Percentiles rank a stretch among this genome's conserved stretches.
These are phyloP conservation scores for Caenorhabditis uteleia DNA, from an alignment of 2,888 invertebrate species.

Conservation along the genomic window DNA sequence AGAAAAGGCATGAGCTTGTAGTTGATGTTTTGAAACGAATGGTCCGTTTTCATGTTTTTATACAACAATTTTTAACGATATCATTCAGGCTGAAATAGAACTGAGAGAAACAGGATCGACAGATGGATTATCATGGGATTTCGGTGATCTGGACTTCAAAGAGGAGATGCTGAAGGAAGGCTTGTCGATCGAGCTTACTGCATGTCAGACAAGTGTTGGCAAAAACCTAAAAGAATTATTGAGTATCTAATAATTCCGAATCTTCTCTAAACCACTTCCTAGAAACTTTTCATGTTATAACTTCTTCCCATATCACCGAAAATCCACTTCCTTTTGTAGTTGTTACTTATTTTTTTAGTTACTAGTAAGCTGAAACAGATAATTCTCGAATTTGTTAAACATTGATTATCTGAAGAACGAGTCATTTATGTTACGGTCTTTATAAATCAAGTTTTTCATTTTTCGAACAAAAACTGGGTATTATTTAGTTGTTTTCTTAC, in stretches of 20 bases:
- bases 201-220: neutral
- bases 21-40: slow-evolving; percentile 14
- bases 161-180: slow-evolving; percentile 15
- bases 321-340: neutral
- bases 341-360: neutral
- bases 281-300: neutral
- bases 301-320: neutral
- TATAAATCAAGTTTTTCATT: slow-evolving; percentile 26
- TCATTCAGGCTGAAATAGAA: slow-evolving; percentile 24
- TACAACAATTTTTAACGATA: neutral
- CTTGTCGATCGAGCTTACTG: slow-evolving; percentile 6
- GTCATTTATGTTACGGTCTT: slow-evolving; percentile 32
- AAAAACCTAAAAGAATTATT: slow-evolving; percentile 5
- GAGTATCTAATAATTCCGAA: no score
- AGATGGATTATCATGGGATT: slow-evolving; percentile 14
- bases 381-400: neutral
- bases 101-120: slow-evolving; percentile 2
- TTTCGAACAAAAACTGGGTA: no score
- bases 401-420: slow-evolving; percentile 29
- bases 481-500: slow-evolving; percentile 5
- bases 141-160: slow-evolving; percentile 4
- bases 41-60: slow-evolving; percentile 6
- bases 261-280: no score
- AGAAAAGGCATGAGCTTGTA: slow-evolving; percentile 12
- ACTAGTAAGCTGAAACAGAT: neutral